Evolutionary conservation across 2,113 vertebrate genomes (phyloP).

Genomic region (Dipodomys stephensi): DNA sequence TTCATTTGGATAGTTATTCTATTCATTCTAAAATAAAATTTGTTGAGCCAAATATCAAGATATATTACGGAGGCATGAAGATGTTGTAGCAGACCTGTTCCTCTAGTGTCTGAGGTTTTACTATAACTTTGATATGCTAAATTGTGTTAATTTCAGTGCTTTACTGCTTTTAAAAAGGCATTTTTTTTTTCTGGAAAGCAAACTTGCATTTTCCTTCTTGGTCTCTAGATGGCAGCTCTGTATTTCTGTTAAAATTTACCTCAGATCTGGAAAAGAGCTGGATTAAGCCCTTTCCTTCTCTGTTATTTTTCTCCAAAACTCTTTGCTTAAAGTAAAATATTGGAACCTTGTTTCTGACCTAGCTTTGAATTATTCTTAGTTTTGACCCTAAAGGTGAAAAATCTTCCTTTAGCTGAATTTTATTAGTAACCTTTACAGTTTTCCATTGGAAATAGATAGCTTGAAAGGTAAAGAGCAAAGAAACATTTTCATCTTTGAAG

Average conservation of each 20-base stretch:
- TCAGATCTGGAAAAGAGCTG: fast-evolving
- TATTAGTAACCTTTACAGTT: background rate
- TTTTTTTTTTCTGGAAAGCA: background rate
- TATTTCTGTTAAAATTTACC: conserved; percentile 58
- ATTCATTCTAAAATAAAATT: background rate
- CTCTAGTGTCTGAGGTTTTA: background rate
- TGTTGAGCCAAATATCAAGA: background rate
- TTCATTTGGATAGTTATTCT: background rate
- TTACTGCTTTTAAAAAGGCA: background rate
- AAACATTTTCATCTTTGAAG: no score
- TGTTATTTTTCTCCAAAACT: background rate
- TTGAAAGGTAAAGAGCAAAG: background rate
- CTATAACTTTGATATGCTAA: background rate
- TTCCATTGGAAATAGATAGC: background rate
- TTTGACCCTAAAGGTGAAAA: conserved; percentile 9
- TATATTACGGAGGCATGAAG: background rate
- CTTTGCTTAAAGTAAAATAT: background rate
- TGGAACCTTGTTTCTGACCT: background rate
- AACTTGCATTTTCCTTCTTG: background rate
- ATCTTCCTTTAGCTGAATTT: background rate
- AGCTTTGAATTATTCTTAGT: conserved; percentile 26
- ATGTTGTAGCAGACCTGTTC: background rate
- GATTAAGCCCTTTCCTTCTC: background rate
- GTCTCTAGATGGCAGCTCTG: conserved; percentile 85
- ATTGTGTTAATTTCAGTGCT: background rate